Percentiles rank a stretch among this genome's conserved stretches.
Conservation (phyloP, 2,797 vertebrate species). For the Molothrus ater region DNA sequence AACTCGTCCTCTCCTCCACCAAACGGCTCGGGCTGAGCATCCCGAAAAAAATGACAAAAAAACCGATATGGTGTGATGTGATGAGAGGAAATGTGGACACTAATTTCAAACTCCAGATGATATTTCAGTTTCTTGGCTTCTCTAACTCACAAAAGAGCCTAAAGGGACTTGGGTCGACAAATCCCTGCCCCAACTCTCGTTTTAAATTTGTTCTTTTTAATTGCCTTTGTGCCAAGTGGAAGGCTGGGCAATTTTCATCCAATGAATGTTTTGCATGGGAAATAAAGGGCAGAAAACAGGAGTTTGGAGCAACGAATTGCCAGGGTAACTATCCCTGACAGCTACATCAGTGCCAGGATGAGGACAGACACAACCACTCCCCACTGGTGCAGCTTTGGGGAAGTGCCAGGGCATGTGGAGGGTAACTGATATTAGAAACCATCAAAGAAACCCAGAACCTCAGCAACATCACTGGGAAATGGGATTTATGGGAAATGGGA, state of each 20-base stretch:
- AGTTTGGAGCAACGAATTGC: background rate
- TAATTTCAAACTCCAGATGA: background rate
- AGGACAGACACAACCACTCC: background rate
- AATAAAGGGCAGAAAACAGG: background rate
- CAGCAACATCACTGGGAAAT: background rate
- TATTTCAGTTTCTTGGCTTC: background rate
- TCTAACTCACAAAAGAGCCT: background rate
- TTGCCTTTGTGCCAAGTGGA: constrained; percentile 31
- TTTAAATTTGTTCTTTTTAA: constrained; percentile 44
- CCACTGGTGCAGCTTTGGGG: background rate
- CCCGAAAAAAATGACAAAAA: background rate
- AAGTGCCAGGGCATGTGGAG: background rate
- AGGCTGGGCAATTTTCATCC: background rate
- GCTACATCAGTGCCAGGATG: background rate
- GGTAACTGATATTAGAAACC: background rate
- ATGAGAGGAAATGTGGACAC: rapidly evolving
- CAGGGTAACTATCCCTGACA: background rate
- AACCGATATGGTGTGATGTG: rapidly evolving
- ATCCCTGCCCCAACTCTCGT: constrained; percentile 13
- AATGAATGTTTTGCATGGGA: background rate
- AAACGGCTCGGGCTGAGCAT: background rate
- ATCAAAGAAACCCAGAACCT: background rate
- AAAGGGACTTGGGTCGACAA: background rate
- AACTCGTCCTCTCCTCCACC: background rate
- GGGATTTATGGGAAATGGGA: background rate